These are phyloP conservation scores for Myanophis thanlyinensis DNA, from an alignment of 2,113 vertebrate genomes.

Conservation along the genomic window DNA sequence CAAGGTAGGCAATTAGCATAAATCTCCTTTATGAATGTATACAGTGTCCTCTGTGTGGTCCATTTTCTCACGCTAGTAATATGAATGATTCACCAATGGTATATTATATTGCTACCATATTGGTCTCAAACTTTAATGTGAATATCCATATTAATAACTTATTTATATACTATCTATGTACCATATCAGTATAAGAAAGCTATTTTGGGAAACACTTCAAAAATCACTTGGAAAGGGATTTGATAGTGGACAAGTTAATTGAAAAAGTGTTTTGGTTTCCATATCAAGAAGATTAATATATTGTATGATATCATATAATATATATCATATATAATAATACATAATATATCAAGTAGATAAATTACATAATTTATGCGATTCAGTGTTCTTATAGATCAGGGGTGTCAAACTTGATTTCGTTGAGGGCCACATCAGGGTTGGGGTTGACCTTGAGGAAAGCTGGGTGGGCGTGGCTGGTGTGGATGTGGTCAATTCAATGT, in stretches of 20 bases:
- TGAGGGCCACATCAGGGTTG: too few species aligned
- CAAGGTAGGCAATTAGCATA: constrained; percentile 79
- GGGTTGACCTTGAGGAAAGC: too few species aligned
- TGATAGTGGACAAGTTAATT: constrained; percentile 1
- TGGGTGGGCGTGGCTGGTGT: too few species aligned
- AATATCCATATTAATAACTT: neutral
- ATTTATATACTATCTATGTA: neutral
- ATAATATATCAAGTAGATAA: neutral
- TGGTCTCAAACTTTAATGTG: neutral
- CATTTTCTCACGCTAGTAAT: neutral
- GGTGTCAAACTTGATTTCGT: too few species aligned
- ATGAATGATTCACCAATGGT: neutral
- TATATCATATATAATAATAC: too few species aligned
- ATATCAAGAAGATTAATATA: neutral
- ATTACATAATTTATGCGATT: neutral
- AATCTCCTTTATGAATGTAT: neutral
- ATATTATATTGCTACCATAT: neutral
- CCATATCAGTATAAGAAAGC: neutral
- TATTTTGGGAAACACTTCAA: neutral
- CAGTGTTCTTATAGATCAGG: neutral
- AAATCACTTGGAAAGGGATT: neutral
- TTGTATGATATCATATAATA: neutral
- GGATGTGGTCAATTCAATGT: too few species aligned
- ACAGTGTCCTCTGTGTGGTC: neutral
- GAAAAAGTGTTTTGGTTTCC: neutral